Conservation (phyloP, 2,113 vertebrate genomes). For the Archocentrus centrarchus region DNA sequence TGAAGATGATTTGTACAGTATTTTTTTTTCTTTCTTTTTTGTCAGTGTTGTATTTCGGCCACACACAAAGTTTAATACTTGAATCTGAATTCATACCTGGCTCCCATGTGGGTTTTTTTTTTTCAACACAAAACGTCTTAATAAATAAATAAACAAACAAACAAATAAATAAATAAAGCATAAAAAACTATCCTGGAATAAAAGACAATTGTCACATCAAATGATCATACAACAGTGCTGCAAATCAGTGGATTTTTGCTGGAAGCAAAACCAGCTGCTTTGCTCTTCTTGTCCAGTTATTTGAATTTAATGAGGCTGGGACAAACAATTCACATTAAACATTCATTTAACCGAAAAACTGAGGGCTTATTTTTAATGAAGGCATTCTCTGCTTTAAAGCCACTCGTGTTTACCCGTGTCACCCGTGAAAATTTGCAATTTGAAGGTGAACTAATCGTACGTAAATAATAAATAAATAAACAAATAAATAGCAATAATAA, state of each 20-base stretch:
- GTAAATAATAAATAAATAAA: background rate
- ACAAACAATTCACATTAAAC: background rate
- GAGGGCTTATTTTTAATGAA: background rate
- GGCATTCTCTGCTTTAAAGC: background rate
- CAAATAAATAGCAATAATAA: background rate
- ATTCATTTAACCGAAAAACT: background rate
- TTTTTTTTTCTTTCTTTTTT: background rate
- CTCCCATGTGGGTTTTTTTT: background rate
- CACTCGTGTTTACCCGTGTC: background rate
- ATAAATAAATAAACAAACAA: background rate
- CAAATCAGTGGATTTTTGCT: slow-evolving; percentile 5
- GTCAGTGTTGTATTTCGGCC: slow-evolving; percentile 5
- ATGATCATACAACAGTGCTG: slow-evolving; percentile 10
- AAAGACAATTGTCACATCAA: background rate
- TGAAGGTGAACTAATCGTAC: background rate
- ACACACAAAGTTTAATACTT: background rate
- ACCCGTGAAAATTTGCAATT: background rate
- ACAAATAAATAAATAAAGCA: background rate
- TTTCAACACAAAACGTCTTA: background rate
- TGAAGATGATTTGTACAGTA: slow-evolving; percentile 40
- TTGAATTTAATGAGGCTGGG: slow-evolving; percentile 16
- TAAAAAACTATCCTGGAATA: background rate
- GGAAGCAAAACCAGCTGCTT: slow-evolving; percentile 10
- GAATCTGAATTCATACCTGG: background rate
- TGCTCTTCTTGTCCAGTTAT: background rate